Base-by-base conservation (phyloP, 1,140 invertebrate genomes). In the Drosophila equinoxialis region DNA sequence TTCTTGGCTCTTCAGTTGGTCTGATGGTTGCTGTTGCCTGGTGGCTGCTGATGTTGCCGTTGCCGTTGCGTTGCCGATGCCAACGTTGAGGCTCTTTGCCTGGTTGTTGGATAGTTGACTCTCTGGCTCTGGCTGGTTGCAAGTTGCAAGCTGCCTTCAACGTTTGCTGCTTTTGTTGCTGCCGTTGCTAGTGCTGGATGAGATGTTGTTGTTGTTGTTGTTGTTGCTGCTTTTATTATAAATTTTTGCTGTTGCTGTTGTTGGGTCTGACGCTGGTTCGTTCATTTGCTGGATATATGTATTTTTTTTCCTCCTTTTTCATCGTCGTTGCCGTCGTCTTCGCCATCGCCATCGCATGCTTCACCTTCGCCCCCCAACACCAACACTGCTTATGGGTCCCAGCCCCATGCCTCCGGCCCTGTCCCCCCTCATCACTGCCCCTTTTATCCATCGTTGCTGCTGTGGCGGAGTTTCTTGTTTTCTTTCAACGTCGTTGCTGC, bases 281-380 rank as follows among this genome's bases (percentile, higher is more conserved):
- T 83, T 76, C 66, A 76, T 76, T 76, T 77, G 79, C 68, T 87
- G 69, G 75, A 63, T 85, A 66, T 79, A 66, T 60, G 45, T 73
- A 60, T 69, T 61, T 54, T 41, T 37, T 37, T 37, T 37, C 6
- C 30, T 30, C 6, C 11, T 37, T 68, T 71, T 75, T 66, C 71
- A 64, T 59, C 59, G 59, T 71, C 71, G 74, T 65, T 67, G 71
- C 70, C 76, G 73, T 73, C 72, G 63, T 69, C 82, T 74, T 79
- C 30, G 78, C 83, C 82, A 86, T 79, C 30, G 78, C 83, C 82
- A 86, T 86, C 72, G 83, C 79, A 86, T 85, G 82, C 78, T 89
- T 87, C 83, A 87, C 83, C 83, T 87, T 87, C 83, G 83, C 84
- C 83, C 83, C 83, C 0, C 30, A 30, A 5, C 30, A 30, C 30